Evolutionary conservation across 2,113 vertebrate species (phyloP).

Genomic region (Glaucomys volans): DNA sequence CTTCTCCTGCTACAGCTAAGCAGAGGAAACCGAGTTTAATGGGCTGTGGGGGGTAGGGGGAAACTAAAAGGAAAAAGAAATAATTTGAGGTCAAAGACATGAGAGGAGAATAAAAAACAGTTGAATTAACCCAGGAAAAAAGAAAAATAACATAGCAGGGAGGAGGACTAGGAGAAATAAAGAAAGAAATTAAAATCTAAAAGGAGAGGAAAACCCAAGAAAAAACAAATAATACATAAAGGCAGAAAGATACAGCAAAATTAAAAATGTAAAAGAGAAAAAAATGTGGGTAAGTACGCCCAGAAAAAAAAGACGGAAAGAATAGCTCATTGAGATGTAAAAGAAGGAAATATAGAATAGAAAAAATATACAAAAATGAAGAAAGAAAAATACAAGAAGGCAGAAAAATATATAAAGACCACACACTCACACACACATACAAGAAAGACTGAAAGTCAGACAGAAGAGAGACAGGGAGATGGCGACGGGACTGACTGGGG

Average conservation of each 20-base stretch:
- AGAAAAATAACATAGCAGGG: background rate
- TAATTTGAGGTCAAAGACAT: background rate
- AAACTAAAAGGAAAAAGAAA: background rate
- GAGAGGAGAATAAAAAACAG: too few relatives aligned
- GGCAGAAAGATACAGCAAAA: background rate
- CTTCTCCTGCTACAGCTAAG: background rate
- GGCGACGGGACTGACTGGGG: fast-evolving
- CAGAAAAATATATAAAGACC: background rate
- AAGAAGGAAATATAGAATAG: background rate
- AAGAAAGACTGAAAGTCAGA: background rate
- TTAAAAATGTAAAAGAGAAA: background rate
- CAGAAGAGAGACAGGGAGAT: background rate
- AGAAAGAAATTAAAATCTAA: background rate
- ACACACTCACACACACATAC: background rate
- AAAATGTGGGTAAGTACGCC: background rate
- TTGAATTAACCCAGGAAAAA: background rate
- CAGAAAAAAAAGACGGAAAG: background rate
- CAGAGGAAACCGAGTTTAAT: background rate
- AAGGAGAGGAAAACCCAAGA: background rate
- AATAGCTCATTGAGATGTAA: background rate
- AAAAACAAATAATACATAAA: background rate
- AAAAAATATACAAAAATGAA: background rate
- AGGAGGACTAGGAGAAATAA: background rate
- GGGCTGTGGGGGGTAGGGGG: too few relatives aligned
- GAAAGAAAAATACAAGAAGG: background rate